Percentiles rank a stretch among this genome's conserved stretches.
Evolutionary conservation across 2,888 invertebrate species (phyloP).

Genomic region (Ophion costatus): DNA sequence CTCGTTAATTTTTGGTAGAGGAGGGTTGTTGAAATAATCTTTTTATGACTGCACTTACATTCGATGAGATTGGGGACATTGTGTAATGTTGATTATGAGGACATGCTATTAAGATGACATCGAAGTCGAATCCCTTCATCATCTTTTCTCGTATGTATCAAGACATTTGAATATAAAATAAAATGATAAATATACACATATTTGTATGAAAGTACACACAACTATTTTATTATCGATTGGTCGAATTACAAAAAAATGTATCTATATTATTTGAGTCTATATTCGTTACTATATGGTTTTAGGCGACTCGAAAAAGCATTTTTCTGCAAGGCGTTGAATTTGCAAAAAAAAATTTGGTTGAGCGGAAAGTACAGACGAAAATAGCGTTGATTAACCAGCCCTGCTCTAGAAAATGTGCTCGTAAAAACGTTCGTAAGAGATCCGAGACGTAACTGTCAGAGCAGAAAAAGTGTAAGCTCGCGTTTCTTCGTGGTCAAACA

Average conservation of each 20-base stretch:
- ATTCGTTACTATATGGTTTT: background rate
- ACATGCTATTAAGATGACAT: too few relatives aligned
- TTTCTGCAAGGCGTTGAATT: background rate
- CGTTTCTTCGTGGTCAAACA: constrained; percentile 53
- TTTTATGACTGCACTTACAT: too few relatives aligned
- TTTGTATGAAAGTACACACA: background rate
- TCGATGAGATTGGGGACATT: too few relatives aligned
- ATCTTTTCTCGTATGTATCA: too few relatives aligned
- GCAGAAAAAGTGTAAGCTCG: constrained; percentile 16
- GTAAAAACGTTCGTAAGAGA: constrained; percentile 51
- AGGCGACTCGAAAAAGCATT: background rate
- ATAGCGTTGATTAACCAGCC: constrained; percentile 53
- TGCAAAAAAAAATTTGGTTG: too few relatives aligned
- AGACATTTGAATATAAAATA: too few relatives aligned
- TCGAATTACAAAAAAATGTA: background rate
- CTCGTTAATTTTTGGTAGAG: too few relatives aligned
- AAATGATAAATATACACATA: too few relatives aligned
- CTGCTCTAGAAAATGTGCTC: constrained; percentile 40
- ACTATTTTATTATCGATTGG: background rate
- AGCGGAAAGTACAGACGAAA: too few relatives aligned
- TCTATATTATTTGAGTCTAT: background rate
- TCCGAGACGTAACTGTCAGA: constrained; percentile 36
- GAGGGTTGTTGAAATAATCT: too few relatives aligned
- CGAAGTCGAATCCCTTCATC: too few relatives aligned
- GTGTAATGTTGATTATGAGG: too few relatives aligned